Percentiles rank a stretch among this genome's conserved stretches.
Evolutionary conservation across 2,888 invertebrate species (phyloP).

Genomic region (Phyllotreta cruciferae): DNA sequence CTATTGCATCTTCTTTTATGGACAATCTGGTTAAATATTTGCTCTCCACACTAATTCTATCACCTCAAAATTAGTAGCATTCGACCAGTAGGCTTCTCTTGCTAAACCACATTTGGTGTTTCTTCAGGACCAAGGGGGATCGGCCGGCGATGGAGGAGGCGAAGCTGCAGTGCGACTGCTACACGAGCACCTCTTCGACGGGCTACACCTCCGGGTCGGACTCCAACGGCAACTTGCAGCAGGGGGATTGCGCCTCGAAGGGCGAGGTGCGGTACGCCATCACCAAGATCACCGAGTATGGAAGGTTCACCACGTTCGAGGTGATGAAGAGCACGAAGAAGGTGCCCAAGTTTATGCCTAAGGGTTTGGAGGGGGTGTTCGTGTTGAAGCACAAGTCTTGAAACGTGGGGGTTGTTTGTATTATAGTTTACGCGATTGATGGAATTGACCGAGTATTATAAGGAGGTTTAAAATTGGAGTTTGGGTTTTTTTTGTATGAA

Average conservation of each 20-base stretch:
- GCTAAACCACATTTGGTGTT: not conserved
- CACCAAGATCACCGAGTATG: constrained; percentile 53
- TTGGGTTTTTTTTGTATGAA: too few relatives aligned
- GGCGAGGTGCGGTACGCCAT: constrained; percentile 50
- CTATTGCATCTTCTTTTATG: too few relatives aligned
- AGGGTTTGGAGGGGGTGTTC: constrained; percentile 51
- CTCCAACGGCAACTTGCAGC: constrained; percentile 2
- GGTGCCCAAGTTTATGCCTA: constrained; percentile 50
- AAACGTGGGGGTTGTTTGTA: too few relatives aligned
- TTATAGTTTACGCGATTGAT: too few relatives aligned
- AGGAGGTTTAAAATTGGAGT: too few relatives aligned
- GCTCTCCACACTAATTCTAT: too few relatives aligned
- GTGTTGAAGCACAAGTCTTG: constrained; percentile 37
- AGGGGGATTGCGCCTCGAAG: constrained; percentile 9
- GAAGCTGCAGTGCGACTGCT: constrained; percentile 33
- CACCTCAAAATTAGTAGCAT: too few relatives aligned
- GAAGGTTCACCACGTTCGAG: constrained; percentile 55
- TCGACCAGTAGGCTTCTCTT: too few relatives aligned
- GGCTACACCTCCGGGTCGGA: constrained; percentile 15
- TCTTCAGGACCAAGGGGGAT: not conserved
- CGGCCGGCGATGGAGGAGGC: not conserved
- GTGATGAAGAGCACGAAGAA: constrained; percentile 54
- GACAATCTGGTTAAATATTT: too few relatives aligned
- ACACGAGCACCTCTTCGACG: constrained; percentile 32
- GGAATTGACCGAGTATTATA: too few relatives aligned